Base-by-base conservation (phyloP, 2,888 invertebrate genomes). In the Trisateles emortualis region DNA sequence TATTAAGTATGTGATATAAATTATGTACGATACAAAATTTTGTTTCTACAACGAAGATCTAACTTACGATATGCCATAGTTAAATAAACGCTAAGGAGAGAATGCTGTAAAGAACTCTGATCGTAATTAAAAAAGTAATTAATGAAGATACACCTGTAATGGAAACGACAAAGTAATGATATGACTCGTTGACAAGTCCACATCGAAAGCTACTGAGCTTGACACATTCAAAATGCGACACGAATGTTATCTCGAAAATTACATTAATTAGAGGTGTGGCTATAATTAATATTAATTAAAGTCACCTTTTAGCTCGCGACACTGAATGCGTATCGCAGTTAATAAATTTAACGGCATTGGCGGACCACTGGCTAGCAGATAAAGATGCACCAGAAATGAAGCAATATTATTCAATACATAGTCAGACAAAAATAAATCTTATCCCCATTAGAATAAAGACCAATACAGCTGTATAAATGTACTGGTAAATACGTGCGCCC, bases 251-350 rank as follows among this genome's bases (percentile, higher is more conserved):
- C 90, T 88, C 74, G 81, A 83, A 84, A 87, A 88, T 89, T 88
- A 91, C 88, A 88, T 88, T 92, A 90, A 91, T 91, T 90, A 91
- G 86, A 90, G 90, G 90, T 91, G 92, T 90, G 90, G 88, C 84
- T 80, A 87, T 91, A 90, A 92, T 92, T 91, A 91, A 92, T 92
- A 91, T 92, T 90, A 91, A 91, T 92, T 92, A 89, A 88, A 89
- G 88, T 88, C 90, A 87, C 88, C 89, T 91, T 90, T 90, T 86
- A 90, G 87, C 81, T 84, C 79, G 87, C 86, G 86, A 90, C 90
- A 90, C 85, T 86, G 87, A 90, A 89, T 85, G 88, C 90, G 90
- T 92, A 92, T 92, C 92, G 90, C 89, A 84, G 90, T 91, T 89
- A 91, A 92, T 92, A 92, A 92, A 92, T 92, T 90, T 88, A 84